These are phyloP conservation scores for Sus scrofa DNA, from an alignment of 2,113 vertebrate species.

Conservation along the genomic window T2T-Sscrofa CM000814.6:114441001-114441500, in stretches of 20 bases:
- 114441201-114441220: not conserved
- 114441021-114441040: not conserved
- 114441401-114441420: no score
- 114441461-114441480: not conserved
- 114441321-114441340: no score
- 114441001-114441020: not conserved
- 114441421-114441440: not conserved
- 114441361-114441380: no score
- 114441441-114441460: not conserved
- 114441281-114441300: no score
- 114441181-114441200: not conserved
- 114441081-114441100: not conserved
- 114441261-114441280: no score
- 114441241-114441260: no score
- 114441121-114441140: not conserved
- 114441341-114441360: no score
- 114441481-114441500: not conserved
- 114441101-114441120: not conserved
- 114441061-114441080: not conserved
- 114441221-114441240: not conserved
- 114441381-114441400: no score
- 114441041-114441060: not conserved
- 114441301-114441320: no score
- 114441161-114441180: not conserved
- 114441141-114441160: not conserved